Conservation (phyloP, 2,797 vertebrate genomes). For the Ateles fusciceps region DNA sequence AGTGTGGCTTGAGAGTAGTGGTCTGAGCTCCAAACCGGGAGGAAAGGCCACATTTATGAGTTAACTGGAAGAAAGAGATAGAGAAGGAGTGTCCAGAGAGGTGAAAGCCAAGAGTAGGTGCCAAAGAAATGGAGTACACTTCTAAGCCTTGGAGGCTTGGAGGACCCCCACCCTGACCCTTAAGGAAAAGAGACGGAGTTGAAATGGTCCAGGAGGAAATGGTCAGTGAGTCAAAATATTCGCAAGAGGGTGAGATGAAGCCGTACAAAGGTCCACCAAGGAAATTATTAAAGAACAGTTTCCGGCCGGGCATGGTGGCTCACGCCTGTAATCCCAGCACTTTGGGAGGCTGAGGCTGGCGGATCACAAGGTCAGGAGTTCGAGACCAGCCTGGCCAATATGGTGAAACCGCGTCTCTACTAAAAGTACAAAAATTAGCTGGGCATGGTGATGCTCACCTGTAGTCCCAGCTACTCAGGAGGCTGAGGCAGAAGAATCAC, state of each 20-base stretch:
- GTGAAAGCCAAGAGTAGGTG: neutral
- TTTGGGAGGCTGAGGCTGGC: neutral
- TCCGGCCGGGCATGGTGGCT: neutral
- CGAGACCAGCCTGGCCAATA: neutral
- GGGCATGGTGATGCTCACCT: neutral
- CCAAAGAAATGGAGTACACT: conserved; percentile 29
- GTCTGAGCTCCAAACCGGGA: neutral
- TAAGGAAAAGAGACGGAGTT: neutral
- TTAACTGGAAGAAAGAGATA: neutral
- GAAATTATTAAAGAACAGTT: neutral
- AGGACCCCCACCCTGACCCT: neutral
- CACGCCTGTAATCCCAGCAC: neutral
- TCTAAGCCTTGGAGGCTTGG: neutral
- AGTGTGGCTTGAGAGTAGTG: neutral
- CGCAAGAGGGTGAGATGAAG: neutral
- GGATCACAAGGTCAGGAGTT: neutral
- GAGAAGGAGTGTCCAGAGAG: neutral
- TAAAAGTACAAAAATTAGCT: neutral
- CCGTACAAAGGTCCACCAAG: neutral
- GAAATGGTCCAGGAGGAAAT: conserved; percentile 20
- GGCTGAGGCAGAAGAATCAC: neutral
- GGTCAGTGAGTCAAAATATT: neutral
- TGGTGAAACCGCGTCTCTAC: neutral
- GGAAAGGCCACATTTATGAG: neutral
- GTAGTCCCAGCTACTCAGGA: neutral